Percentiles rank a stretch among this genome's conserved stretches.
Evolutionary conservation across 2,888 invertebrate genomes (phyloP).

Genomic region (Nasonia oneida): DNA sequence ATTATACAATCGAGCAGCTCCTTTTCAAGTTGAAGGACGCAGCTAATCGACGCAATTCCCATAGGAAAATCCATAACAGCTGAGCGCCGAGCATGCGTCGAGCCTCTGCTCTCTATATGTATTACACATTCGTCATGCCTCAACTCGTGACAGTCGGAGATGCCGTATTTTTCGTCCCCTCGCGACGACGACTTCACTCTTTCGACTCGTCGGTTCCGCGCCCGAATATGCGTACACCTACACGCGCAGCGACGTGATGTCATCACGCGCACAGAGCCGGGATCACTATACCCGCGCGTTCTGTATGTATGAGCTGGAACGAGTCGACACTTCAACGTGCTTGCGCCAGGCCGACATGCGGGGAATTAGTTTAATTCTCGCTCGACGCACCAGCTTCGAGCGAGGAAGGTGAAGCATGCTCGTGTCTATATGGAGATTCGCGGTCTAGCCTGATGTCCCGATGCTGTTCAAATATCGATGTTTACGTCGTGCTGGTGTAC

Average conservation of each 20-base stretch:
- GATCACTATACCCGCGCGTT: slow-evolving; percentile 4
- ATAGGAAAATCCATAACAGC: slow-evolving; percentile 50
- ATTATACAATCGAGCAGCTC: neutral
- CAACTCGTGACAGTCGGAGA: neutral
- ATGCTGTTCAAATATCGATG: neutral
- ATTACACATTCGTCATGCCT: no score
- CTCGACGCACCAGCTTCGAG: neutral
- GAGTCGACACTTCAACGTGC: slow-evolving; percentile 1
- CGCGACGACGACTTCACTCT: neutral
- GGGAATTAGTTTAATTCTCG: slow-evolving; percentile 25
- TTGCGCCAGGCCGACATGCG: neutral
- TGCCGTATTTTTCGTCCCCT: neutral
- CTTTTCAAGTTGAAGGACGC: slow-evolving; percentile 37
- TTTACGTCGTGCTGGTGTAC: neutral
- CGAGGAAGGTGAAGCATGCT: neutral
- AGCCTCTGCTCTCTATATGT: neutral
- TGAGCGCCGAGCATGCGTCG: slow-evolving; percentile 32
- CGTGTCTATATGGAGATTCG: neutral
- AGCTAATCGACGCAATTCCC: slow-evolving; percentile 27
- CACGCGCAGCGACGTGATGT: slow-evolving; percentile 23
- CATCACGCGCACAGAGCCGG: neutral
- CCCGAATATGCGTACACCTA: neutral
- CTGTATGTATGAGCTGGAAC: neutral
- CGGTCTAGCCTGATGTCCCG: neutral
- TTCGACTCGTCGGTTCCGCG: neutral